Evolutionary conservation across 2,888 invertebrate species (phyloP).

Genomic region (Oligia strigilis): DNA sequence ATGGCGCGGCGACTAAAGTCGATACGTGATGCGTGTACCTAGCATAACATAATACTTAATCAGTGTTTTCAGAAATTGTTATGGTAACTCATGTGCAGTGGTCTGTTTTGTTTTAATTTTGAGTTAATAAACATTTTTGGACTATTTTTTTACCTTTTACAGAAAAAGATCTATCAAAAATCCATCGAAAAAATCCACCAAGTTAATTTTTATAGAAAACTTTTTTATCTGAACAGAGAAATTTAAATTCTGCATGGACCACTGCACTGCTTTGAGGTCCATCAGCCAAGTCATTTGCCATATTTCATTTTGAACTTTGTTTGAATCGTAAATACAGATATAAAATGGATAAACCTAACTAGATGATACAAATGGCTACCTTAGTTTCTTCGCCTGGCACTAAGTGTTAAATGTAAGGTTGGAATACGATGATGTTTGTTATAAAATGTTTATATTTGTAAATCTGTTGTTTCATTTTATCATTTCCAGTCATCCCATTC

Average conservation of each 20-base stretch:
- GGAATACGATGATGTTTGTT: slow-evolving; percentile 81
- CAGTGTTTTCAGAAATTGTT: background rate
- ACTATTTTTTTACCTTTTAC: background rate
- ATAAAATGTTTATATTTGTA: slow-evolving; percentile 89
- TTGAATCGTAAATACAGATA: background rate
- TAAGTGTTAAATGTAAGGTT: slow-evolving; percentile 76
- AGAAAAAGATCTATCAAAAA: background rate
- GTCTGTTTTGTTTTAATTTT: background rate
- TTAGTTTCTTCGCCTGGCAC: slow-evolving; percentile 76
- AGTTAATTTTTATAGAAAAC: too few relatives aligned
- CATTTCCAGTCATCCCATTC: background rate
- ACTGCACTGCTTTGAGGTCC: background rate
- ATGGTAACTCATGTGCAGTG: background rate
- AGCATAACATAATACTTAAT: background rate
- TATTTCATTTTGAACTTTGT: background rate
- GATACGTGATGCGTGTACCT: background rate
- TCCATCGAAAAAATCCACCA: background rate
- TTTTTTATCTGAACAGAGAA: background rate
- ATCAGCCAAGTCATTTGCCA: background rate
- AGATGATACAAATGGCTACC: slow-evolving; percentile 8
- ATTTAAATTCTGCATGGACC: background rate
- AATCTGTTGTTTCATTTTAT: slow-evolving; percentile 60
- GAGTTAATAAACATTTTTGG: background rate
- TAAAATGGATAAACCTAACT: background rate
- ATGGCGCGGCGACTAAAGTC: background rate